Conservation (phyloP, 1,140 invertebrate species). For the Brachystomella parvula region DNA sequence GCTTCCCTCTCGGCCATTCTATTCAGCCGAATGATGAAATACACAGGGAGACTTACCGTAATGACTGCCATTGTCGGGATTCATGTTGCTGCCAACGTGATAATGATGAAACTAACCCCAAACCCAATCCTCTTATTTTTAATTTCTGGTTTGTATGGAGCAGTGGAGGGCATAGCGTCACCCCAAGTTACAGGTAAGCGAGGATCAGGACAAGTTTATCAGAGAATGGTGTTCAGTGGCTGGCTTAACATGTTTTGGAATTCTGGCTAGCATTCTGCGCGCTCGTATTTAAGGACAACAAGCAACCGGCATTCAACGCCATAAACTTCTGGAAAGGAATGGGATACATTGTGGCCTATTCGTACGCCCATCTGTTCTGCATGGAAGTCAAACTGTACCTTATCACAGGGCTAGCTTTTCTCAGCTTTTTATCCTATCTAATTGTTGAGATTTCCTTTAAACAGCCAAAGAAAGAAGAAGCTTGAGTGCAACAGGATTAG, state of each 20-base stretch:
- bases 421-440: background rate
- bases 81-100: background rate
- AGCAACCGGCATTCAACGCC: background rate
- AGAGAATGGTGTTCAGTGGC: too few relatives aligned
- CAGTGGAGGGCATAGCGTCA: background rate
- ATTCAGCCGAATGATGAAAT: background rate
- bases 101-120: background rate
- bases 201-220: background rate
- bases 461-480: background rate
- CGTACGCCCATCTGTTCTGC: background rate
- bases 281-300: background rate
- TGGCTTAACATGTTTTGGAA: background rate
- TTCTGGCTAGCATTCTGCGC: background rate
- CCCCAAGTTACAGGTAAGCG: background rate
- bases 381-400: background rate
- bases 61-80: background rate
- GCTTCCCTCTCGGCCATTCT: background rate
- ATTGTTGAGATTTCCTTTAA: background rate
- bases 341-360: background rate
- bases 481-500: too few relatives aligned
- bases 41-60: background rate
- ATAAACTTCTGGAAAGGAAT: background rate
- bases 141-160: background rate
- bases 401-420: background rate
- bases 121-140: background rate